A percentile compares a stretch with the other conserved stretches of the same genome.
These are phyloP conservation scores for Apocheima hispidaria DNA, from an alignment of 2,888 invertebrate genomes.

Conservation along the genomic window DNA sequence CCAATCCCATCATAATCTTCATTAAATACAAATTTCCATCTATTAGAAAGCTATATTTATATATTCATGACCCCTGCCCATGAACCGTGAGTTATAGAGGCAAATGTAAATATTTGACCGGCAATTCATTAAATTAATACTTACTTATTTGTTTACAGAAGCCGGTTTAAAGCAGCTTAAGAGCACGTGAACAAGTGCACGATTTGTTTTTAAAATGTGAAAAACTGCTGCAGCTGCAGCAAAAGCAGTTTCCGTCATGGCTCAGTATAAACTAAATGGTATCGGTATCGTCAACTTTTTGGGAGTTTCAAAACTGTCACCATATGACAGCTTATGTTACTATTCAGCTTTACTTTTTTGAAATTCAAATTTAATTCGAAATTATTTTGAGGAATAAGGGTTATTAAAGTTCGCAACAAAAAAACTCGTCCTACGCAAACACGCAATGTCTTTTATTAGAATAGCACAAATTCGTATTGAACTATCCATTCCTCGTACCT, in stretches of 20 bases:
- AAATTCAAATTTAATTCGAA: background rate
- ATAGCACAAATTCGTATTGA: constrained; percentile 45
- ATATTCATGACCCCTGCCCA: constrained; percentile 56
- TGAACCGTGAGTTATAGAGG: constrained; percentile 65
- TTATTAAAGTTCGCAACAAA: background rate
- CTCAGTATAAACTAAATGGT: too few relatives aligned
- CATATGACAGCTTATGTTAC: background rate
- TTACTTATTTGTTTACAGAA: constrained; percentile 48
- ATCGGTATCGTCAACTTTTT: background rate
- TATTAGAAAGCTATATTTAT: constrained; percentile 38
- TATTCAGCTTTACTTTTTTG: background rate
- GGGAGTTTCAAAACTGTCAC: background rate
- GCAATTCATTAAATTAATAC: constrained; percentile 78
- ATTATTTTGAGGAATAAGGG: background rate
- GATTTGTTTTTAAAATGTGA: constrained; percentile 38
- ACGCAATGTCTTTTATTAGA: constrained; percentile 62
- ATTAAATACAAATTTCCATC: constrained; percentile 28
- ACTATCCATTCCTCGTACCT: constrained; percentile 59
- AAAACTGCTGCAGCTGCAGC: too few relatives aligned
- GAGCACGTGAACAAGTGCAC: constrained; percentile 28
- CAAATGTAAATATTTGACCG: constrained; percentile 65
- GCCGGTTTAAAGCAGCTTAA: constrained; percentile 33
- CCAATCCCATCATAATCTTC: constrained; percentile 26
- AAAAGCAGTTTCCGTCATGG: too few relatives aligned
- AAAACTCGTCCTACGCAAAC: constrained; percentile 65